A percentile compares a stretch with the other conserved stretches of the same genome.
phyloP scores from a whole-genome alignment of 2,113 vertebrate genomes.

The Sebastes schlegelii region DNA sequence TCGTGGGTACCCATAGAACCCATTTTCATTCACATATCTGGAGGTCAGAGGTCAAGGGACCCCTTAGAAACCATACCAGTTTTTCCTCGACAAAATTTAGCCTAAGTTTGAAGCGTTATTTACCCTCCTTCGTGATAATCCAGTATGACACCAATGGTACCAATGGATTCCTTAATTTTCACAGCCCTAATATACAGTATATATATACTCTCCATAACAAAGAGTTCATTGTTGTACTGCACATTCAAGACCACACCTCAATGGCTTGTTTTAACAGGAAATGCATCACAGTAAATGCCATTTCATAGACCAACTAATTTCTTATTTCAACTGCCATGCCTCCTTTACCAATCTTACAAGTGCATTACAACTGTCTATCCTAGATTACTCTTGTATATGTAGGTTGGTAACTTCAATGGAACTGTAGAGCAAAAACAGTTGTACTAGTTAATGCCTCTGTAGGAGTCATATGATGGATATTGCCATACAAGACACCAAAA shows the following conservation, averaged over 20 bases:
- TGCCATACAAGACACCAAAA: constrained; percentile 8
- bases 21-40: too few relatives aligned
- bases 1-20: too few relatives aligned
- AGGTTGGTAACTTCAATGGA: not conserved
- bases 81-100: too few relatives aligned
- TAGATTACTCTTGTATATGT: not conserved
- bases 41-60: too few relatives aligned
- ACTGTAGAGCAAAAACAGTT: not conserved
- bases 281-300: not conserved
- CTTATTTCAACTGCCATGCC: not conserved
- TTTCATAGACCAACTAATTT: not conserved
- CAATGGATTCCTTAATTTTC: too few relatives aligned
- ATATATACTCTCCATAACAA: not conserved
- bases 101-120: too few relatives aligned
- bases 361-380: not conserved
- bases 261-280: not conserved
- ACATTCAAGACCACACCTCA: not conserved
- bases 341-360: not conserved
- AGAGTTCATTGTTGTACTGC: not conserved
- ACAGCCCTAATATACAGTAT: too few relatives aligned
- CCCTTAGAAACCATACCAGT: too few relatives aligned
- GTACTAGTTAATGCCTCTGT: not conserved
- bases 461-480: not conserved
- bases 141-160: too few relatives aligned
- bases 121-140: too few relatives aligned